Base-by-base conservation (phyloP, 2,113 vertebrate genomes). In the Corythaixoides concolor region DNA sequence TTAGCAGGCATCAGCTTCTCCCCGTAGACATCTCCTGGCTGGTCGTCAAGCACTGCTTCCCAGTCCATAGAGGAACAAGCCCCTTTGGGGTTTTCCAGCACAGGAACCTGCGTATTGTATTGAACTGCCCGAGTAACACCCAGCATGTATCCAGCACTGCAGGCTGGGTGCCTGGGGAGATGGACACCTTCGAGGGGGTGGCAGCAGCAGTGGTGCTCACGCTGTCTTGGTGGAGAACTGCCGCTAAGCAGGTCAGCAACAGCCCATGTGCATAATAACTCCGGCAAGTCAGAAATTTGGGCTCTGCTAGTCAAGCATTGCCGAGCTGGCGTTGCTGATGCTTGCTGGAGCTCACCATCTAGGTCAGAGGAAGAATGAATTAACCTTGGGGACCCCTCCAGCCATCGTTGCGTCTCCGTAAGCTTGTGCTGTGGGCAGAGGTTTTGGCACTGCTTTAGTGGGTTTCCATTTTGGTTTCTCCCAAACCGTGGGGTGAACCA, bases 371-470 rank as follows among this genome's bases (percentile, higher is more conserved):
- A 77, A 49, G 64, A 66, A 69, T n/a, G n/a, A 7, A 0, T 60
- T 32, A 60, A 37, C 69, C 56, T 77, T 12, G 0, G 41, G 41
- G 62, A n/a, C 56, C 56, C 52, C 9, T 39, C 16, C 2, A 1
- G 43, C 47, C 6, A 1, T 27, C 1, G 3, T 37, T 11, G 52
- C 2, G 3, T 20, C 41, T 37, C 58, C 6, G 9, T 23, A 37
- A 76, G 43, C 50, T 53, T 22, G 53, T 8, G 45, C 45, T 26
- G 0, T 5, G 26, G 41, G 15, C 22, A 5, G 47, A 35, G 12
- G 8, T 18, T n/a, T 56, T 33, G 50, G 24, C 1, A 5, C 50
- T 30, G 43, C 23, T 30, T 18, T 77, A 50, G 6, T 13, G 15
- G 0, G 14, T 58, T 88, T 50, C 41, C 23, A 3, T 17, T 63